phyloP scores from a whole-genome alignment of 1,140 invertebrate genomes.

The Portunus trituberculatus region DNA sequence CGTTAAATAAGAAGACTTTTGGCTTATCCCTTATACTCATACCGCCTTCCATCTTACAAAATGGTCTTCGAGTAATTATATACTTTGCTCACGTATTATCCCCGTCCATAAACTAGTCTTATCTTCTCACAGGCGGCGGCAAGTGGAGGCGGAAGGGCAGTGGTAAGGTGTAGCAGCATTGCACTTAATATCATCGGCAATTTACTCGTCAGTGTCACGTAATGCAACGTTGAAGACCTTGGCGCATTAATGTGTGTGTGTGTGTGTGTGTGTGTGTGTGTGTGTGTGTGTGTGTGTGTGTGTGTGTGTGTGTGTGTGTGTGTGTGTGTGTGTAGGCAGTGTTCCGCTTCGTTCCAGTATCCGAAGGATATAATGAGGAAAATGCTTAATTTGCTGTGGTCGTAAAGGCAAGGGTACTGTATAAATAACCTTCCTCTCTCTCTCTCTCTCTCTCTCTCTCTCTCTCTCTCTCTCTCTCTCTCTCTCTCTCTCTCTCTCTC shows the following conservation, averaged over 20 bases:
- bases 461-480: conserved; percentile 28
- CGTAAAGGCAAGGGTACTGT: neutral
- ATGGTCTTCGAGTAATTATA: too few relatives aligned
- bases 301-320: conserved; percentile 10
- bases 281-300: neutral
- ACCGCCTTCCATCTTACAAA: too few relatives aligned
- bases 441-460: conserved; percentile 25
- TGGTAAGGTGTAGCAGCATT: too few relatives aligned
- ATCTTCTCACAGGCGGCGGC: too few relatives aligned
- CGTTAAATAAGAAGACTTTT: too few relatives aligned
- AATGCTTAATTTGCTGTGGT: neutral
- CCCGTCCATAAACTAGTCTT: too few relatives aligned
- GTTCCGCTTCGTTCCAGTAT: too few relatives aligned
- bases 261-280: conserved; percentile 10
- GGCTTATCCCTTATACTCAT: too few relatives aligned
- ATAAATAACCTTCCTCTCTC: neutral
- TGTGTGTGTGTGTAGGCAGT: neutral
- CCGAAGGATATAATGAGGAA: neutral
- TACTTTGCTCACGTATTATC: too few relatives aligned
- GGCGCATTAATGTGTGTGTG: neutral
- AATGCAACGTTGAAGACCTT: neutral
- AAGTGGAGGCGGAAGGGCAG: too few relatives aligned
- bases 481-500: conserved; percentile 31
- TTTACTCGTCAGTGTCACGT: too few relatives aligned
- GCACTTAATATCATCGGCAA: too few relatives aligned